Conservation (phyloP, 2,888 invertebrate genomes). For the Drosophila affinis region DNA sequence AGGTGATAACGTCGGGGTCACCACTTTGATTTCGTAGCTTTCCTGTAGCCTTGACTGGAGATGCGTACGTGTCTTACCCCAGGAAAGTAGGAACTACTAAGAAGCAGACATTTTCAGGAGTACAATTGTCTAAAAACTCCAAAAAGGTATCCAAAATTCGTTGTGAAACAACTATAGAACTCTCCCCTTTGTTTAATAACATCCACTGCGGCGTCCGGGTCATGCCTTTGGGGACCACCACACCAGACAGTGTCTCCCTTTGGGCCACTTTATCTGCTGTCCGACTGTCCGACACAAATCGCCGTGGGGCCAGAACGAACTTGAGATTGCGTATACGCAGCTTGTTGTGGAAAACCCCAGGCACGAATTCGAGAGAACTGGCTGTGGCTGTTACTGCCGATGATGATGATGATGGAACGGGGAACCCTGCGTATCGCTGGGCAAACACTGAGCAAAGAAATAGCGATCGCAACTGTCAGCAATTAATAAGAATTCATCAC, state of each 20-base stretch:
- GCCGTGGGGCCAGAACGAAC: constrained; percentile 13
- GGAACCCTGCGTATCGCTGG: constrained; percentile 32
- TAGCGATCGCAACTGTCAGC: constrained; percentile 23
- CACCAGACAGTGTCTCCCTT: constrained; percentile 10
- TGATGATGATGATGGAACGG: constrained; percentile 45
- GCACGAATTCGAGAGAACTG: not conserved
- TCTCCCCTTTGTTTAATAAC: not conserved
- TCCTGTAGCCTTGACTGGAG: too few relatives aligned
- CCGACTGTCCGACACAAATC: constrained; percentile 14
- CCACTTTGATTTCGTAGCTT: too few relatives aligned
- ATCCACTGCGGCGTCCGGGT: not conserved
- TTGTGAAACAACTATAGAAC: not conserved
- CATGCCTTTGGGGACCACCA: constrained; percentile 16
- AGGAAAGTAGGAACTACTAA: not conserved
- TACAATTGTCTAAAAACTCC: not conserved
- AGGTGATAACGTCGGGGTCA: not conserved
- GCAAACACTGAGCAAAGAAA: constrained; percentile 11
- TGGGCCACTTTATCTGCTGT: constrained; percentile 23
- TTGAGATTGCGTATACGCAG: constrained; percentile 41
- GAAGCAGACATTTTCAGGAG: not conserved
- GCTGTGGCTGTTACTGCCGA: not conserved
- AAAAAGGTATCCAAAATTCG: not conserved
- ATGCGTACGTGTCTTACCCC: too few relatives aligned
- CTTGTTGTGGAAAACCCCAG: constrained; percentile 26
- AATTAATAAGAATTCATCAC: constrained; percentile 71